Base-by-base conservation (phyloP, 1,140 invertebrate species). In the Meloidogyne exigua region DNA sequence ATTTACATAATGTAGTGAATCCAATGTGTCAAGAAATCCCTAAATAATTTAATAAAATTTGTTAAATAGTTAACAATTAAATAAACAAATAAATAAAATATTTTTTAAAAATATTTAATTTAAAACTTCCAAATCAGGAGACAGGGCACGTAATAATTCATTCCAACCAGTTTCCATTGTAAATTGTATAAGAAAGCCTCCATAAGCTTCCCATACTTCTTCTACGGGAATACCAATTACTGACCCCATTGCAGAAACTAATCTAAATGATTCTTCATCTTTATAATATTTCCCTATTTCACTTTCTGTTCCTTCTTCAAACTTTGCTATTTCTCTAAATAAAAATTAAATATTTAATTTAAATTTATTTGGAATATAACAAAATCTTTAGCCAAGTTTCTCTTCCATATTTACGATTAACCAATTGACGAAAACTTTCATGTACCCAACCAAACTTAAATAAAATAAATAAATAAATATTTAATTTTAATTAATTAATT, bases 131-230 rank as follows among this genome's bases (percentile, higher is more conserved):
- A 86, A 73, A 80, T 87, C 86, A 25, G 78, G 73, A 13, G 85
- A 84, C 72, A 87, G 76, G 21, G 86, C 85, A 72, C 85, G 76
- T 21, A 87, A 69, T 32, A 87, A 69, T 75, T 87, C 85, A 78
- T 87, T 83, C 85, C 85, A 87, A 2, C 85, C 85, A n/a, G 84
- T 87, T 68, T 87, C 85, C 85, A 87, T 87, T 21, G 85, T 87
- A 63, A 84, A 87, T 76, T 87, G 85, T 74, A 87, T 87, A 18
- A 87, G 73, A 68, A 87, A 87, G 7, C 82, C 81, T 15, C 85
- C 85, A 64, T 87, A 87, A 2, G 85, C 83, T 62, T 87, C 85
- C 85, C 85, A 87, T 4, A 87, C 84, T 42, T 86, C 84, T 69
- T 87, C 85, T 32, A 86, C 77, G 12, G 83, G 79, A 68, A 86